Percentiles rank a stretch among this genome's conserved stretches.
These are phyloP conservation scores for Noctilio leporinus DNA, from an alignment of 2,113 vertebrate species.

Conservation along the genomic window DNA sequence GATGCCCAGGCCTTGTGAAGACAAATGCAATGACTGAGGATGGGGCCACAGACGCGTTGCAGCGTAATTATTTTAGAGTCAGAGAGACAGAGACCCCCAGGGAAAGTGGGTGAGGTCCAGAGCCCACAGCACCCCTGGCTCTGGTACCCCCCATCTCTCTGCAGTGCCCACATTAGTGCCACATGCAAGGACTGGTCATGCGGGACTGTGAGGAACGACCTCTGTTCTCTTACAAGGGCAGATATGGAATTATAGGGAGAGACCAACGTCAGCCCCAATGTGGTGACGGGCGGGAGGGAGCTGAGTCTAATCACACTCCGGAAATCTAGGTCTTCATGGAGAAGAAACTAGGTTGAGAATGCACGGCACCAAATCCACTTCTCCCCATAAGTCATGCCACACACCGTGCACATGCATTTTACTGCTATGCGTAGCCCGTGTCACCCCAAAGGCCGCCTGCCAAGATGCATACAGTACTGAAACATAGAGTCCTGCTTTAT, in stretches of 20 bases:
- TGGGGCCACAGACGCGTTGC: rapidly evolving
- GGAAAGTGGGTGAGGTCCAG: background rate
- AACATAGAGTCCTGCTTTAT: background rate
- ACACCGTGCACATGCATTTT: background rate
- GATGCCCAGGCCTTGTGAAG: background rate
- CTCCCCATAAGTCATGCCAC: background rate
- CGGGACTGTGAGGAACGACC: background rate
- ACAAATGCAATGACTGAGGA: background rate
- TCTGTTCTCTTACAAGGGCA: background rate
- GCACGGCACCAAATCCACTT: background rate
- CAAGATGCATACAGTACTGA: background rate
- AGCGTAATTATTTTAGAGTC: background rate
- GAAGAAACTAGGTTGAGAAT: background rate
- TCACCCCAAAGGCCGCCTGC: background rate
- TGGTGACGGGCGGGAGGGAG: background rate
- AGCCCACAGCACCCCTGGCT: background rate
- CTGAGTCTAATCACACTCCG: background rate
- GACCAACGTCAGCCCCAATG: background rate
- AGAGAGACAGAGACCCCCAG: rapidly evolving
- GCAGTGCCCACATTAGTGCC: background rate
- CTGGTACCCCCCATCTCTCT: rapidly evolving
- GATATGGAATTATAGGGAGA: background rate
- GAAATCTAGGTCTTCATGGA: background rate
- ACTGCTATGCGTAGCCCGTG: rapidly evolving
- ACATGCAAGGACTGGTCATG: rapidly evolving